Percentiles rank a stretch among this genome's conserved stretches.
phyloP scores from a whole-genome alignment of 2,888 invertebrate genomes.

The Drosophila neotestacea region DNA sequence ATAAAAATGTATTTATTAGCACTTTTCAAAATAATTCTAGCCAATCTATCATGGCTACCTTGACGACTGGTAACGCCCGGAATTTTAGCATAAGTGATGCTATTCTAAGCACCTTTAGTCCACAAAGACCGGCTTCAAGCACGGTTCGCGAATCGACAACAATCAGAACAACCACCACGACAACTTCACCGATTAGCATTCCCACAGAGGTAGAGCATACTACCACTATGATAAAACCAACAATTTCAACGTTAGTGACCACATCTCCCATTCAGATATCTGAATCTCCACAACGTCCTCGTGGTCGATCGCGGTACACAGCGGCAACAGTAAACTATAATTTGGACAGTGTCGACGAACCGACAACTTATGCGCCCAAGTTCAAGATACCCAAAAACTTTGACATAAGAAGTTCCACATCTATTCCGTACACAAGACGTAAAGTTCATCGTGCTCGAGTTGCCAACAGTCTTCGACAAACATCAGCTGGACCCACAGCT shows the following conservation, averaged over 20 bases:
- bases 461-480: conserved; percentile 40
- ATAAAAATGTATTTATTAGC: conserved; percentile 77
- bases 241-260: conserved; percentile 69
- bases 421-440: conserved; percentile 49
- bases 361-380: conserved; percentile 84
- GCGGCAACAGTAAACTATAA: conserved; percentile 74
- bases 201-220: conserved; percentile 39
- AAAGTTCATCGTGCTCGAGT: conserved; percentile 74
- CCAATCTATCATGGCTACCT: conserved; percentile 71
- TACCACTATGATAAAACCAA: conserved; percentile 51
- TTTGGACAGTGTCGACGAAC: conserved; percentile 77
- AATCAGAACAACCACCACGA: conserved; percentile 27
- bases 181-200: conserved; percentile 25
- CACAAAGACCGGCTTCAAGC: conserved; percentile 43
- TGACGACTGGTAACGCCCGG: conserved; percentile 62
- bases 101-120: conserved; percentile 74
- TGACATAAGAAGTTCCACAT: conserved; percentile 48
- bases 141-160: conserved; percentile 30
- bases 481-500: conserved; percentile 29
- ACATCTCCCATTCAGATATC: conserved; percentile 71
- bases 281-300: conserved; percentile 60
- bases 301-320: conserved; percentile 84
- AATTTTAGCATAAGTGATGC: conserved; percentile 83
- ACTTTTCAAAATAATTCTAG: conserved; percentile 65
- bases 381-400: conserved; percentile 63